Percentiles rank a stretch among this genome's conserved stretches.
phyloP scores from a whole-genome alignment of 2,797 vertebrate species.

The Tadarida brasiliensis region DNA sequence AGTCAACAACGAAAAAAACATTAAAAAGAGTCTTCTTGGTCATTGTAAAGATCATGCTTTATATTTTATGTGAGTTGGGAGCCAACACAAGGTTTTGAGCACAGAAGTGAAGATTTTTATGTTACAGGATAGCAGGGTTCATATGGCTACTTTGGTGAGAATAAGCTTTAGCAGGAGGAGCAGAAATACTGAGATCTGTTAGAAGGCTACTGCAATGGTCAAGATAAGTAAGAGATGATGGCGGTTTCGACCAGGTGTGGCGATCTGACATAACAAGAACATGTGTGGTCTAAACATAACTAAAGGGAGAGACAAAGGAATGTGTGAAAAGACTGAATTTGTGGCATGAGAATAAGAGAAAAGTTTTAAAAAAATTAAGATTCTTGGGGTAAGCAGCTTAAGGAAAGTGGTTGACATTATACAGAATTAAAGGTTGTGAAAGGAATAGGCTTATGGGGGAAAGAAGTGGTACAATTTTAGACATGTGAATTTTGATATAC shows the following conservation, averaged over 20 bases:
- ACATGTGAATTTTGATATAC: background rate
- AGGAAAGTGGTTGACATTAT: conserved; percentile 36
- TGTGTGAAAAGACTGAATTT: background rate
- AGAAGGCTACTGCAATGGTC: background rate
- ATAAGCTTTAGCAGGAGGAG: background rate
- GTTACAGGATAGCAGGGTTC: background rate
- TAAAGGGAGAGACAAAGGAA: background rate
- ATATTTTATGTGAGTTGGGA: background rate
- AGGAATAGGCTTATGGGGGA: background rate
- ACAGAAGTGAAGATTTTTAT: background rate
- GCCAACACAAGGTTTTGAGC: background rate
- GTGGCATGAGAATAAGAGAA: background rate
- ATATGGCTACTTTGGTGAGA: background rate
- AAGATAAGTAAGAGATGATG: background rate
- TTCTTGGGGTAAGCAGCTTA: conserved; percentile 33
- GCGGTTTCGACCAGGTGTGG: background rate
- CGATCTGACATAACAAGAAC: background rate
- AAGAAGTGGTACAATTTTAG: conserved; percentile 26
- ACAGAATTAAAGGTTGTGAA: conserved; percentile 48
- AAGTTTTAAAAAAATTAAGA: background rate
- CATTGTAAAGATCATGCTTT: background rate
- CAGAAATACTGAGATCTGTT: background rate
- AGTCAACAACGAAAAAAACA: too few relatives aligned
- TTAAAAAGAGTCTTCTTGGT: background rate
- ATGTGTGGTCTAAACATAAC: background rate